phyloP scores from a whole-genome alignment of 1,140 invertebrate species.

The Parapsyche elsis region DNA sequence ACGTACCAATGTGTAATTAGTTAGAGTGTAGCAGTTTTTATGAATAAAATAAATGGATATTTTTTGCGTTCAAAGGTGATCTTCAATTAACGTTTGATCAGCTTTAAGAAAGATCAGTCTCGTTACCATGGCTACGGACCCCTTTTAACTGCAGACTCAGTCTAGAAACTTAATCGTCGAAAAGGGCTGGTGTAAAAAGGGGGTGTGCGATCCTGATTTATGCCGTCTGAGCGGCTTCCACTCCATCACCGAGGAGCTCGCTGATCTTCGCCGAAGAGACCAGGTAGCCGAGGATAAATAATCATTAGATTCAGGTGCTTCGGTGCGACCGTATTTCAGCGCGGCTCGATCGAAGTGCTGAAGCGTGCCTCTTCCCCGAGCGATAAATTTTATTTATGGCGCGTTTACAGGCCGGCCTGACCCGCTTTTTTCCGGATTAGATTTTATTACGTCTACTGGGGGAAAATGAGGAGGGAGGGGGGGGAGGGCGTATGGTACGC shows the following conservation, averaged over 20 bases:
- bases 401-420: background rate
- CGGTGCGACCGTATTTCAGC: background rate
- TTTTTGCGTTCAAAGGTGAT: too few relatives aligned
- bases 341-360: conserved; percentile 1
- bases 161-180: conserved; percentile 1
- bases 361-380: background rate
- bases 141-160: background rate
- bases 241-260: background rate
- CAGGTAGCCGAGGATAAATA: conserved; percentile 3
- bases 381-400: conserved; percentile 4
- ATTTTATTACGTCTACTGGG: background rate
- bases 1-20: too few relatives aligned
- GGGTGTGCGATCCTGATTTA: background rate
- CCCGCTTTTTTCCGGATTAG: conserved; percentile 3
- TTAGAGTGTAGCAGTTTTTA: too few relatives aligned
- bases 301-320: conserved; percentile 3
- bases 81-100: too few relatives aligned
- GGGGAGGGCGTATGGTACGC: too few relatives aligned
- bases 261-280: background rate
- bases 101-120: too few relatives aligned
- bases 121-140: too few relatives aligned
- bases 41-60: too few relatives aligned
- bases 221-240: conserved; percentile 2
- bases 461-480: too few relatives aligned
- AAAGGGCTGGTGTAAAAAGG: background rate